phyloP scores from a whole-genome alignment of 2,888 invertebrate species.

The Chydorus sphaericus region DNA sequence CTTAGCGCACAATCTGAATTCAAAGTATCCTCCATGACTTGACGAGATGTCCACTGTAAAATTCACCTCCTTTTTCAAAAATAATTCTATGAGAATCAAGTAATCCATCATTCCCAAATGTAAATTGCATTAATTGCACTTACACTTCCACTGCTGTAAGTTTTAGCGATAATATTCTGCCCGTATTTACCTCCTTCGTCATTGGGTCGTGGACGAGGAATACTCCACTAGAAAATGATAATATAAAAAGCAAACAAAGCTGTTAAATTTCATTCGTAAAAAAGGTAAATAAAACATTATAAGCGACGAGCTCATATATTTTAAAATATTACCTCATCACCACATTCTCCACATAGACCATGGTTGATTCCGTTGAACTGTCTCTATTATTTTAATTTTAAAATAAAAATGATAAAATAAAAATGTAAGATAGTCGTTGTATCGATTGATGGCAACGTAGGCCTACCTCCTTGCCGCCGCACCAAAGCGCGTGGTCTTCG shows the following conservation, averaged over 20 bases:
- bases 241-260: no score
- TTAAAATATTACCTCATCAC: no score
- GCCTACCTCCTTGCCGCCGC: slow-evolving; percentile 34
- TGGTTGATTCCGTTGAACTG: slow-evolving; percentile 16
- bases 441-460: no score
- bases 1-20: slow-evolving; percentile 20
- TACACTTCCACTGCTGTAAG: slow-evolving; percentile 18
- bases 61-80: background rate
- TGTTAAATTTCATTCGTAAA: no score
- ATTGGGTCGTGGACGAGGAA: slow-evolving; percentile 28
- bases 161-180: slow-evolving; percentile 19
- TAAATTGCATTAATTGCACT: slow-evolving; percentile 7
- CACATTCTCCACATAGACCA: slow-evolving; percentile 30
- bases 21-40: slow-evolving; percentile 27
- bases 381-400: background rate
- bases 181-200: slow-evolving; percentile 34
- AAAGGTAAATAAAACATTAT: no score
- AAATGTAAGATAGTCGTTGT: background rate
- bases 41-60: slow-evolving; percentile 28
- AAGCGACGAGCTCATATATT: no score
- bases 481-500: slow-evolving; percentile 37
- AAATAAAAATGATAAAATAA: no score
- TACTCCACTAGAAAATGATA: no score
- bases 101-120: no score
- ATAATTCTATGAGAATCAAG: background rate